A percentile compares a stretch with the other conserved stretches of the same genome.
These are phyloP conservation scores for Spicauda simplicius DNA, from an alignment of 2,888 invertebrate genomes.

Conservation along the genomic window DNA sequence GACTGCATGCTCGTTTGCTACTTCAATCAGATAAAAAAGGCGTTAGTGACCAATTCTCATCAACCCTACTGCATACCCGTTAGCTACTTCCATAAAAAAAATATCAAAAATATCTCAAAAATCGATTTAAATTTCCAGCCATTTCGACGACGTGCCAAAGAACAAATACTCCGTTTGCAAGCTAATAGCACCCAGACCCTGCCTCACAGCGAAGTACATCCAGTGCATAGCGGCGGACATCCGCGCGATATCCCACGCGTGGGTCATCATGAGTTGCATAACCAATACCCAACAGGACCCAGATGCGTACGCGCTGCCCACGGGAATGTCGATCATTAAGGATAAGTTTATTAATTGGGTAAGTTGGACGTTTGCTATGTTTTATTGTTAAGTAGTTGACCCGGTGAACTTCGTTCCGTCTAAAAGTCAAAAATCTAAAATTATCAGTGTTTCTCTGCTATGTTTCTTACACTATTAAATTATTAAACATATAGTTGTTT, in stretches of 20 bases:
- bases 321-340: constrained; percentile 85
- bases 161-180: constrained; percentile 82
- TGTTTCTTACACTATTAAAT: too few relatives aligned
- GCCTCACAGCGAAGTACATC: constrained; percentile 90
- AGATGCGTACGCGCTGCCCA: constrained; percentile 83
- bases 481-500: too few relatives aligned
- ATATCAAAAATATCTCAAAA: too few relatives aligned
- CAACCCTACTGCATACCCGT: too few relatives aligned
- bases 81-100: too few relatives aligned
- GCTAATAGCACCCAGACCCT: constrained; percentile 88
- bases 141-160: constrained; percentile 82
- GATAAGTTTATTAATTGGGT: constrained; percentile 75
- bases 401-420: too few relatives aligned
- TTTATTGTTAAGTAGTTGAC: too few relatives aligned
- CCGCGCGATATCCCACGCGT: constrained; percentile 87
- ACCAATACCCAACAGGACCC: constrained; percentile 61
- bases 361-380: constrained; percentile 41
- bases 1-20: too few relatives aligned
- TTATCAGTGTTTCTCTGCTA: too few relatives aligned
- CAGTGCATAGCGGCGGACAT: constrained; percentile 89
- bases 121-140: constrained; percentile 53
- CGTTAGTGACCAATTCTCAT: too few relatives aligned
- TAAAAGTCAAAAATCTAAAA: too few relatives aligned
- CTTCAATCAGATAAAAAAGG: too few relatives aligned
- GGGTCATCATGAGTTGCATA: constrained; percentile 88